Base-by-base conservation (phyloP, 2,888 invertebrate species). In the Altica lythri region DNA sequence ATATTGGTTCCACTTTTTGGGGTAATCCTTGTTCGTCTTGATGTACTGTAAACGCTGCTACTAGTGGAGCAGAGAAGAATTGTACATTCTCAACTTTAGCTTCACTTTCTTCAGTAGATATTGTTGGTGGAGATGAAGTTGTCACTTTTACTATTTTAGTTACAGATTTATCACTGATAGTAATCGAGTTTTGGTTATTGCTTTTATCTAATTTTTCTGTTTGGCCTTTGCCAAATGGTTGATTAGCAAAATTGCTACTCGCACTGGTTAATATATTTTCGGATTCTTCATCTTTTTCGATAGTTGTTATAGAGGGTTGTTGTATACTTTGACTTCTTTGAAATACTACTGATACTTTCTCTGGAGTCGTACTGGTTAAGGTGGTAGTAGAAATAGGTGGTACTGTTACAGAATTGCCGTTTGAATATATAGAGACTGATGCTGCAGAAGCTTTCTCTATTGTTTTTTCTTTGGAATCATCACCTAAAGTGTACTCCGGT, bases 1-100 rank as follows among this genome's bases (percentile, higher is more conserved):
- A 84, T 65, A 90, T 81, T 0, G 91, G 89, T 44, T 89, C 85
- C 0, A 91, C 88, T 72, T 86, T 88, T 64, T 88, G 87, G 0
- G 92, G 89, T n/a, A 85, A 71, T 1, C 92, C 92, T 18, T 81
- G 80, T 60, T 86, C 86, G 69, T 92, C 91, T 74, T 92, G 87
- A 61, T 92, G 90, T 0, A 92, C 89, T 0, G 92, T 92, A 68
- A 92, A 92, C 0, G 92, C 92, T 1, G 90, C 89, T 0, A 92
- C 88, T 53, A 92, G 72, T 0, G 92, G 91, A 2, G 91, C 91
- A 62, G 86, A 85, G 68, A 86, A 89, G 43, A 92, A 90, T 73
- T 90, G 90, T 1, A 91, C 89, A 68, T 86, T 82, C 66, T 84
- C 81, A 2, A 86, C 86, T 62, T 85, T 75, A 3, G 73, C 82